Evolutionary conservation across 2,113 vertebrate genomes (phyloP).

Genomic region (Chrysemys picta): DNA sequence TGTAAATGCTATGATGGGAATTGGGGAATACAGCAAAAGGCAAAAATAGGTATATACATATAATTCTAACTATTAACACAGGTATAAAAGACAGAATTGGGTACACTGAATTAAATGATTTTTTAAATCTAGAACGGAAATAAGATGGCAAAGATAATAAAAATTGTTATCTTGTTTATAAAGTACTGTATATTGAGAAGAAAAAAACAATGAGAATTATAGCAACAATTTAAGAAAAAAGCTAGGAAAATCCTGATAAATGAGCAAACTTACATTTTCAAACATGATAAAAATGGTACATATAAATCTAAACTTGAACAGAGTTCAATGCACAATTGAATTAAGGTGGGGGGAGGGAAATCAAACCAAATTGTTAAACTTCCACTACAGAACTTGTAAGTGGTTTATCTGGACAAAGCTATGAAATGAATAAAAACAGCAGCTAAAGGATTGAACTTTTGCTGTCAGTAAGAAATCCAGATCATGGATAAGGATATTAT

Average conservation of each 20-base stretch:
- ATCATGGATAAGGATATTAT: constrained; percentile 29
- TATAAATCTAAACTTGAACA: constrained; percentile 26
- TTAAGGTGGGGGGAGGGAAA: neutral
- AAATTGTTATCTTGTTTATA: constrained; percentile 11
- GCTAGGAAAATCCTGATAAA: constrained; percentile 38
- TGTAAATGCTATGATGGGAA: neutral
- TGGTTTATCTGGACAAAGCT: constrained; percentile 20
- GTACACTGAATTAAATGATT: neutral
- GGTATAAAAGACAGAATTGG: neutral
- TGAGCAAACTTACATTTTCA: constrained; percentile 17
- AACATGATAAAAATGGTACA: neutral
- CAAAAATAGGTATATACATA: neutral
- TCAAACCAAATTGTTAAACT: constrained; percentile 30
- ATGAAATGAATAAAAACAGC: constrained; percentile 9
- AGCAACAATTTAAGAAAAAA: constrained; percentile 47
- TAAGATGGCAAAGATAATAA: constrained; percentile 44
- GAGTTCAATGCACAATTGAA: constrained; percentile 32
- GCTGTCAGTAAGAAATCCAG: constrained; percentile 53
- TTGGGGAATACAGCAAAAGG: rapidly evolving
- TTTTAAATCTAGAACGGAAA: constrained; percentile 41
- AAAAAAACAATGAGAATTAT: constrained; percentile 13
- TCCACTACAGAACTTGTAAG: neutral
- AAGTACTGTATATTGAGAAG: constrained; percentile 5
- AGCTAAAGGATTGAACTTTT: constrained; percentile 33
- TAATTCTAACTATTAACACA: rapidly evolving